Percentiles rank a stretch among this genome's conserved stretches.
These are phyloP conservation scores for Muraenolepis orangiensis DNA, from an alignment of 2,797 vertebrate species.

Conservation along the genomic window DNA sequence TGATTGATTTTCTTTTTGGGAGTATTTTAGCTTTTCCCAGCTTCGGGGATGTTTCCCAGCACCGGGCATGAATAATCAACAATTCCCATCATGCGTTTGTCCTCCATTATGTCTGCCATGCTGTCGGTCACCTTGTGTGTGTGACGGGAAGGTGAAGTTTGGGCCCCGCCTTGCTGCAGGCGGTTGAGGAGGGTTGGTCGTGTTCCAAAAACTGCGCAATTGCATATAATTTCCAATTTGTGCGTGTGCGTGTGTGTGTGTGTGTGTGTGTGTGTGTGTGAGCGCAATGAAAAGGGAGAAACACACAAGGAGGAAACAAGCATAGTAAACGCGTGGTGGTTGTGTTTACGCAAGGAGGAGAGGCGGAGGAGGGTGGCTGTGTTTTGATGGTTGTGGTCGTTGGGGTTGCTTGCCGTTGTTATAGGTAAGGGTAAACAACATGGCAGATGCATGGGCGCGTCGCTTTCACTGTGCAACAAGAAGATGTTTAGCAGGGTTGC, in stretches of 20 bases:
- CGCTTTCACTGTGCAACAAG: neutral
- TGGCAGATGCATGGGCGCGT: neutral
- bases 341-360: conserved; percentile 60
- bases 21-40: neutral
- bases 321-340: conserved; percentile 79
- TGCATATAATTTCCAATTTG: neutral
- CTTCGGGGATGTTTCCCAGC: neutral
- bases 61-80: neutral
- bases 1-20: too few species aligned
- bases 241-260: neutral
- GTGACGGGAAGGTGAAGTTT: too few species aligned
- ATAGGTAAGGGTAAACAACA: too few species aligned
- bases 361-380: conserved; percentile 39
- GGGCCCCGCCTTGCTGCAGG: too few species aligned
- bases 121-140: too few species aligned
- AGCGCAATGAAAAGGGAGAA: conserved; percentile 33
- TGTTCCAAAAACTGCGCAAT: neutral
- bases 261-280: conserved; percentile 11
- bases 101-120: too few species aligned
- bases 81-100: neutral
- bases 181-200: too few species aligned
- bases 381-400: conserved; percentile 32
- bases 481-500: neutral
- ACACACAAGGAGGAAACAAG: conserved; percentile 64
- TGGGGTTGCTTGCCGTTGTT: conserved; percentile 21